phyloP scores from a whole-genome alignment of 2,888 invertebrate genomes.

The Xanthorhoe designata region DNA sequence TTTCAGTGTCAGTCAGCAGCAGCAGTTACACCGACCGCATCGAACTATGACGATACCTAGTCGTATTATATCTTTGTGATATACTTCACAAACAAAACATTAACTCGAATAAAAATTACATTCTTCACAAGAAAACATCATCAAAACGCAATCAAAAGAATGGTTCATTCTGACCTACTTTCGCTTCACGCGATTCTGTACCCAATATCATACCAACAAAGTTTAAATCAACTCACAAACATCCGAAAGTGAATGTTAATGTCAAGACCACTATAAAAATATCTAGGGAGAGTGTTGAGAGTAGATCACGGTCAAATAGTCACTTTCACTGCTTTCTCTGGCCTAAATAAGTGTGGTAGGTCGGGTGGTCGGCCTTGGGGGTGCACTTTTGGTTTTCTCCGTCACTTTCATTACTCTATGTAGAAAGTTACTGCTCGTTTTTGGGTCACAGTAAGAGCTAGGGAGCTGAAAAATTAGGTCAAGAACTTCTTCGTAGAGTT shows the following conservation, averaged over 20 bases:
- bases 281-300: constrained; percentile 71
- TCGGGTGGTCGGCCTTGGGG: constrained; percentile 73
- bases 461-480: constrained; percentile 48
- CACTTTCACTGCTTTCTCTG: constrained; percentile 81
- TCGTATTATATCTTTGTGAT: not conserved
- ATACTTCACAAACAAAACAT: not conserved
- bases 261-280: constrained; percentile 67
- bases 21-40: not conserved
- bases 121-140: constrained; percentile 53
- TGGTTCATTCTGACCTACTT: constrained; percentile 53
- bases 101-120: not conserved
- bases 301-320: constrained; percentile 76
- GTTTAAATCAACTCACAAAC: constrained; percentile 47
- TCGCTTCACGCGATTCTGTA: constrained; percentile 40
- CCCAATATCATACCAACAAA: constrained; percentile 44
- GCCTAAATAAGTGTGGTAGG: constrained; percentile 74
- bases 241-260: constrained; percentile 64
- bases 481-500: constrained; percentile 3
- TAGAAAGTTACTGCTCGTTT: constrained; percentile 69
- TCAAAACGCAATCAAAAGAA: constrained; percentile 58
- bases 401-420: constrained; percentile 75
- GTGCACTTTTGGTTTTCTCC: constrained; percentile 78
- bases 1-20: no score
- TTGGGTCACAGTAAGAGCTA: constrained; percentile 62
- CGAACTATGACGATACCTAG: not conserved